A percentile compares a stretch with the other conserved stretches of the same genome.
These are phyloP conservation scores for Saturnia pavonia DNA, from an alignment of 2,888 invertebrate genomes.

Conservation along the genomic window DNA sequence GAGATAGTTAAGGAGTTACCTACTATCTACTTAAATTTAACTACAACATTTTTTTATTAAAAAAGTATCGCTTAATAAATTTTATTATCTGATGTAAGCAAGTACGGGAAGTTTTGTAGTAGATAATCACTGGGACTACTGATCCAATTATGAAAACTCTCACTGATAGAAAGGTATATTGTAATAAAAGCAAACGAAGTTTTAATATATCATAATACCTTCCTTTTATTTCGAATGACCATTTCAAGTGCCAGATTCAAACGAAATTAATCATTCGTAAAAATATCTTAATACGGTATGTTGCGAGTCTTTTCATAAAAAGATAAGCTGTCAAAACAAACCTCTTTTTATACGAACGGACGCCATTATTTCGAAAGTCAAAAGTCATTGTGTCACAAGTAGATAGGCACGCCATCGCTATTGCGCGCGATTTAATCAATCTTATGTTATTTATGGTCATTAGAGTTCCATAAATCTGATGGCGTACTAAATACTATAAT, in stretches of 20 bases:
- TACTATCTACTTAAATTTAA: too few species aligned
- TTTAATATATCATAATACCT: neutral
- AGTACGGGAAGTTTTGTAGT: too few species aligned
- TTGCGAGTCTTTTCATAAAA: conserved; percentile 38
- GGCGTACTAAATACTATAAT: neutral
- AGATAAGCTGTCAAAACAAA: conserved; percentile 55
- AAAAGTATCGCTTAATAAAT: too few species aligned
- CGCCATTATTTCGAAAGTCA: conserved; percentile 24
- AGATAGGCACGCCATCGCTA: conserved; percentile 9
- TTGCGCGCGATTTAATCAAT: conserved; percentile 57
- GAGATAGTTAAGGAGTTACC: too few species aligned
- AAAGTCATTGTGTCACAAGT: conserved; percentile 49
- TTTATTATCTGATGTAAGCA: too few species aligned
- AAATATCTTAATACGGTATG: conserved; percentile 29
- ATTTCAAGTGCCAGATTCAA: conserved; percentile 37
- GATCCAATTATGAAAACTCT: too few species aligned
- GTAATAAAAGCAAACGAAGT: too few species aligned
- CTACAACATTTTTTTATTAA: too few species aligned
- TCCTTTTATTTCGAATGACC: conserved; percentile 5
- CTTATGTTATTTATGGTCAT: conserved; percentile 58
- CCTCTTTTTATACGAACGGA: neutral
- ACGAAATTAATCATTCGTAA: conserved; percentile 53
- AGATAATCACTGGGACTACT: too few species aligned
- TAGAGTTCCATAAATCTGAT: conserved; percentile 3
- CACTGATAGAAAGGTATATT: too few species aligned